phyloP scores from a whole-genome alignment of 2,797 vertebrate species.

The Galaxias olidus region DNA sequence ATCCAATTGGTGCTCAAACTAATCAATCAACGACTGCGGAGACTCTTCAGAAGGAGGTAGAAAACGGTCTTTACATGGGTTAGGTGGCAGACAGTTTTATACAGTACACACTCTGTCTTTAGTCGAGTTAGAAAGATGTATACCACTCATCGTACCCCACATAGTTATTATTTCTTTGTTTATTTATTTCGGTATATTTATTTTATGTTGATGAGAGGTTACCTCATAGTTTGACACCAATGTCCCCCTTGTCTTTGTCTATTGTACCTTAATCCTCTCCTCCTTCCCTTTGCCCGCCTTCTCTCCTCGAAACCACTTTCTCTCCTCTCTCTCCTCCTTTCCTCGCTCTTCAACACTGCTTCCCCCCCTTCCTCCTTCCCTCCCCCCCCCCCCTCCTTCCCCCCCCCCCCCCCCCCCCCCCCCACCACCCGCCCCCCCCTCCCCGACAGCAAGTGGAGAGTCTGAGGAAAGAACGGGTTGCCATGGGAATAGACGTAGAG shows the following conservation, averaged over 20 bases:
- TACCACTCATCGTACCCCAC: too few relatives aligned
- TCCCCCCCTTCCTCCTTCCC: neutral
- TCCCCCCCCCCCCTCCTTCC: neutral
- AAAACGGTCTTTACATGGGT: constrained; percentile 4
- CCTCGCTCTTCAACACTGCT: neutral
- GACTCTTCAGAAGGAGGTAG: constrained; percentile 85
- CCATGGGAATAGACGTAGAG: constrained; percentile 38
- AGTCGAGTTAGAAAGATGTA: too few relatives aligned
- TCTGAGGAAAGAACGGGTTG: constrained; percentile 47
- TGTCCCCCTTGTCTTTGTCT: constrained; percentile 13
- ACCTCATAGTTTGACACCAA: neutral
- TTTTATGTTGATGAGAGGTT: too few relatives aligned
- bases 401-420: constrained; percentile 13
- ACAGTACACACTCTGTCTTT: too few relatives aligned
- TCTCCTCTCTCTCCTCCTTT: constrained; percentile 12
- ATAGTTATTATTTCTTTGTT: too few relatives aligned
- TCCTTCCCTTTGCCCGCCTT: constrained; percentile 13
- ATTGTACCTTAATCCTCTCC: constrained; percentile 12
- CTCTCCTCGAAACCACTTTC: constrained; percentile 16
- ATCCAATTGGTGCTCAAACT: constrained; percentile 47
- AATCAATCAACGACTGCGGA: constrained; percentile 64
- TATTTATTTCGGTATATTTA: too few relatives aligned
- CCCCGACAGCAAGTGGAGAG: constrained; percentile 64
- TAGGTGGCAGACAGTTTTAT: too few relatives aligned
- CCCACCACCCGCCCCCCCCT: constrained; percentile 51